Evolutionary conservation across 1,140 invertebrate genomes (phyloP).

Genomic region (Mesaphorura yosii): DNA sequence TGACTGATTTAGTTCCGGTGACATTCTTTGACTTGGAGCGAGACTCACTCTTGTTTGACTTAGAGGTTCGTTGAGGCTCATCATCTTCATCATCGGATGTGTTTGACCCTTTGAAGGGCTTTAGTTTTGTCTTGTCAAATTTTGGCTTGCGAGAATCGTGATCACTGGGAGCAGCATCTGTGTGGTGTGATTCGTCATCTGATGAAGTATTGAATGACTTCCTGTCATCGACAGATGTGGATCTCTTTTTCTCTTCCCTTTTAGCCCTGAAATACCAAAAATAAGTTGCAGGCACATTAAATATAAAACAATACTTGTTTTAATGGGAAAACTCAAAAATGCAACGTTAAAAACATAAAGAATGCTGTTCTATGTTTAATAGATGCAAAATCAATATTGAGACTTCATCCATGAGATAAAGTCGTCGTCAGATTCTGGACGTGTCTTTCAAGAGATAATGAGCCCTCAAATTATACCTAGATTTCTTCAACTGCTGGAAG

Average conservation of each 20-base stretch:
- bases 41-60: too few relatives aligned
- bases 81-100: conserved; percentile 15
- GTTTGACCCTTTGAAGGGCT: neutral
- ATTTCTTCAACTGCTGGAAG: conserved; percentile 76
- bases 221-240: conserved; percentile 69
- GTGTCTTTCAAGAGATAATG: too few relatives aligned
- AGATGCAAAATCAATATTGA: neutral
- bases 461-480: conserved; percentile 36
- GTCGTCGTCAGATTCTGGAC: too few relatives aligned
- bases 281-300: neutral
- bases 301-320: neutral
- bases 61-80: too few relatives aligned
- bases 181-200: too few relatives aligned
- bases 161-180: neutral
- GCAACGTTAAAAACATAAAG: neutral
- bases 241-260: conserved; percentile 71
- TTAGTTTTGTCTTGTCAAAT: neutral
- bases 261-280: conserved; percentile 47
- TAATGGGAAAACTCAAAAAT: neutral
- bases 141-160: neutral
- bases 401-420: neutral
- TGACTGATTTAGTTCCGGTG: too few relatives aligned
- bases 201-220: too few relatives aligned
- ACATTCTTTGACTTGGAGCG: too few relatives aligned
- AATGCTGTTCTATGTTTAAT: too few relatives aligned